Base-by-base conservation (phyloP, 2,797 vertebrate species). In the Arnoldichthys spilopterus region DNA sequence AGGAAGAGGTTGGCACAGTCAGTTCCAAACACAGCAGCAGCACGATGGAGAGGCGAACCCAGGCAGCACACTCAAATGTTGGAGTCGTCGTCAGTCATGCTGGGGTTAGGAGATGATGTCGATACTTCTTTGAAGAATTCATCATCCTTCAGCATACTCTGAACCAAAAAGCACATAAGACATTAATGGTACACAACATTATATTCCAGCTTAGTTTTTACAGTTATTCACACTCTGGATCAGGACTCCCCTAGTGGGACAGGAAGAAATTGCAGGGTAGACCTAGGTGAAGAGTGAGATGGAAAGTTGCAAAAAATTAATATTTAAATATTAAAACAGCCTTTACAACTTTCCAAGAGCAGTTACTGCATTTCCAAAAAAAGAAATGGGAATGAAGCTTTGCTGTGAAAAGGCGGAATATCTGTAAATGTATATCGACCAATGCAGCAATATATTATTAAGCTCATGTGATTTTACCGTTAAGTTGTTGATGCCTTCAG, bases 61-160 rank as follows among this genome's bases (percentile, higher is more conserved):
- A 5, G 59, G 63, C 63, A 0, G 82, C 30, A 3, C 2, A 24
- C 88, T 98, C 95, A 98, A 84, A 97, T 94, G 0, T 94, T 97
- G 20, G 95, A 97, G 85, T 99, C 97, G 54, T 98, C 96, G 0
- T 99, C 96, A 15, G 95, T 97, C 34, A 96, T 90, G 54, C 96
- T 97, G 91, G 91, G 90, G 83, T 95, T 96, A 0, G 96, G 96
- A 1, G 96, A 99, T 75, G 94, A 76, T 26, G 93, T 90, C 0
- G 95, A 93, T 75, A 93, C 90, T 87, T 96, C 97, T 85, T 94
- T 96, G 86, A 99, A 99, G 93, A 99, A 93, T 76, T 98, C 97
- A 0, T 99, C 98, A 47, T 99, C 97, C 88, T 99, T 99, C 72
- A 99, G 81, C 98, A 97, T 99, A 91, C 98, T 97, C 98, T 99